Evolutionary conservation across 1,140 invertebrate genomes (phyloP).

Genomic region (Helicoverpa zea): DNA sequence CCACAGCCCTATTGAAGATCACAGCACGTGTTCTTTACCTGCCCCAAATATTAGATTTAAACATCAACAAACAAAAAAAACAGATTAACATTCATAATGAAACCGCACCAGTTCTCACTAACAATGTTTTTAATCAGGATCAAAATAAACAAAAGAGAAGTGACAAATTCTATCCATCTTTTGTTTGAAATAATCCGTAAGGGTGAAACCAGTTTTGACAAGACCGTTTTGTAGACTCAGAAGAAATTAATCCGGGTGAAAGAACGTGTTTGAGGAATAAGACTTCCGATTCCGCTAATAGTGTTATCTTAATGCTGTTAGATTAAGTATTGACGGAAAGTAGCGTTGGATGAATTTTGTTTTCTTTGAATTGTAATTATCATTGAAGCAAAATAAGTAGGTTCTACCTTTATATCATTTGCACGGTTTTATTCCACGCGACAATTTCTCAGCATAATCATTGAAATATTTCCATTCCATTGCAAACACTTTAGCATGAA

Average conservation of each 20-base stretch:
- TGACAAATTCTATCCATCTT: background rate
- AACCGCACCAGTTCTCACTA: conserved; percentile 4
- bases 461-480: conserved; percentile 30
- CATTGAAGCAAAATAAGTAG: no score
- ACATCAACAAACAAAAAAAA: conserved; percentile 23
- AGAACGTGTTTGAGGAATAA: conserved; percentile 7
- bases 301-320: conserved; percentile 2
- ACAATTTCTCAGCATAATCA: background rate
- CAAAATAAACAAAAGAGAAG: background rate
- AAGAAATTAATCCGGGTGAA: conserved; percentile 6
- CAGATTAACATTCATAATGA: conserved; percentile 14
- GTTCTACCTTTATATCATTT: background rate
- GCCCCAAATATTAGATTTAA: conserved; percentile 42
- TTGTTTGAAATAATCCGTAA: conserved; percentile 23
- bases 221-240: background rate
- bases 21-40: conserved; percentile 40
- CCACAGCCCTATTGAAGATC: conserved; percentile 6
- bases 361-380: background rate
- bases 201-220: conserved; percentile 1
- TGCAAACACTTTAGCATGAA: background rate
- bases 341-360: background rate
- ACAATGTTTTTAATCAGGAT: conserved; percentile 37
- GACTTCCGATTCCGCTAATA: background rate
- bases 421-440: background rate
- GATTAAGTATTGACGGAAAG: background rate